Conservation (phyloP, 2,888 invertebrate genomes). For the Leuctra nigra region DNA sequence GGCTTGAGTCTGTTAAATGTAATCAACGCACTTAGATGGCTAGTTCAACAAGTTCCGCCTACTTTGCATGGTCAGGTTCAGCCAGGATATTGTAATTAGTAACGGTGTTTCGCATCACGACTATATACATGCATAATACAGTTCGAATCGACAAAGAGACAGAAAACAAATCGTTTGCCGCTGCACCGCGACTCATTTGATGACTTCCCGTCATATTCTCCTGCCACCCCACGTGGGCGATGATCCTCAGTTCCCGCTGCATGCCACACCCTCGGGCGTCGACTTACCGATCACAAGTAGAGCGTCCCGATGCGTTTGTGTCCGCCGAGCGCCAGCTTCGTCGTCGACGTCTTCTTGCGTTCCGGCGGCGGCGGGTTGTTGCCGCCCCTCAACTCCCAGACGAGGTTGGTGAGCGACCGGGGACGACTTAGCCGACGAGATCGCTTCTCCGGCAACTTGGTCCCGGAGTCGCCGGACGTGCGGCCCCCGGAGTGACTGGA, state of each 20-base stretch:
- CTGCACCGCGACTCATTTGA: neutral
- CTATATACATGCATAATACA: too few species aligned
- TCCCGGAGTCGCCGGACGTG: slow-evolving; percentile 76
- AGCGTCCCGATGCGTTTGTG: slow-evolving; percentile 52
- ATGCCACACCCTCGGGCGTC: too few species aligned
- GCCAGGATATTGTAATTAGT: slow-evolving; percentile 12
- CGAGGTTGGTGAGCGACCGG: slow-evolving; percentile 78
- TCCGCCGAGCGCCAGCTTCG: slow-evolving; percentile 47
- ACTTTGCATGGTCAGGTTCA: slow-evolving; percentile 8
- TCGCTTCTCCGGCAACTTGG: slow-evolving; percentile 71
- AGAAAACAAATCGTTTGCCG: too few species aligned
- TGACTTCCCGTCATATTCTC: slow-evolving; percentile 5
- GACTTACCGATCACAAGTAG: slow-evolving; percentile 42
- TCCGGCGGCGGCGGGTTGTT: slow-evolving; percentile 35
- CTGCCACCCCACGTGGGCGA: neutral
- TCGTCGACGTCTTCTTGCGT: slow-evolving; percentile 44
- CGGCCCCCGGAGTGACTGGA: slow-evolving; percentile 84
- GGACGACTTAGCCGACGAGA: slow-evolving; percentile 75
- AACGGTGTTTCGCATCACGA: slow-evolving; percentile 1
- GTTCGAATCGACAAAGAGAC: too few species aligned
- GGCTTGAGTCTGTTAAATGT: neutral
- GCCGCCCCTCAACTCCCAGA: slow-evolving; percentile 59
- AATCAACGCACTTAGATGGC: too few species aligned
- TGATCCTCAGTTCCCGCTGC: too few species aligned
- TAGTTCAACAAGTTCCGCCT: slow-evolving; percentile 6